Percentiles rank a stretch among this genome's conserved stretches.
Evolutionary conservation across 2,888 invertebrate species (phyloP).

Genomic region (Kryphioiulus occultus): DNA sequence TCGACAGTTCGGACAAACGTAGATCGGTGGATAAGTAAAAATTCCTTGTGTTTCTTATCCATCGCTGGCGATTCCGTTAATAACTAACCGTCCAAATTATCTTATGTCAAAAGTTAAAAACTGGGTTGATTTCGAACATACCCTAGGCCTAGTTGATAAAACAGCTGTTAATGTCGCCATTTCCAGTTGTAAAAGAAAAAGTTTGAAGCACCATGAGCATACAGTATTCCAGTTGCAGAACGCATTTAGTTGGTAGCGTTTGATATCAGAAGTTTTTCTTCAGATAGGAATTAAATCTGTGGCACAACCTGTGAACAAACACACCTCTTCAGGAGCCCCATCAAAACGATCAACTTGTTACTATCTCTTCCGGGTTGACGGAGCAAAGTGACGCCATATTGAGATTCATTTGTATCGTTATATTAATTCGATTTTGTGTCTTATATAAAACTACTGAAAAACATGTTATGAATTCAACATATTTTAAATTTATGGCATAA

Average conservation of each 20-base stretch:
- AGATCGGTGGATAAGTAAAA: slow-evolving; percentile 56
- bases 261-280: neutral
- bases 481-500: neutral
- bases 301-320: neutral
- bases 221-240: neutral
- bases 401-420: neutral
- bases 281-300: neutral
- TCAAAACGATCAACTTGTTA: neutral
- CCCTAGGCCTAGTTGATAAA: neutral
- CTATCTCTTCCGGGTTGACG: slow-evolving; percentile 20
- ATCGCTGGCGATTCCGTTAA: slow-evolving; percentile 51
- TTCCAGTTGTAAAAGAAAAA: neutral
- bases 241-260: neutral
- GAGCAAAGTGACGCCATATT: neutral
- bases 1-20: slow-evolving; percentile 57
- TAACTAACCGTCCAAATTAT: neutral
- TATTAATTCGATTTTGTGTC: neutral
- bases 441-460: neutral
- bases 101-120: slow-evolving; percentile 8
- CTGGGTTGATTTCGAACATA: neutral
- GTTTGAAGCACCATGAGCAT: neutral
- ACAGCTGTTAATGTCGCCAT: slow-evolving; percentile 16
- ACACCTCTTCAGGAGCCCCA: neutral
- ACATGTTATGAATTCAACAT: neutral
- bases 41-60: slow-evolving; percentile 57